These are phyloP conservation scores for Saccostrea cuccullata DNA, from an alignment of 1,140 invertebrate species.

Conservation along the genomic window DNA sequence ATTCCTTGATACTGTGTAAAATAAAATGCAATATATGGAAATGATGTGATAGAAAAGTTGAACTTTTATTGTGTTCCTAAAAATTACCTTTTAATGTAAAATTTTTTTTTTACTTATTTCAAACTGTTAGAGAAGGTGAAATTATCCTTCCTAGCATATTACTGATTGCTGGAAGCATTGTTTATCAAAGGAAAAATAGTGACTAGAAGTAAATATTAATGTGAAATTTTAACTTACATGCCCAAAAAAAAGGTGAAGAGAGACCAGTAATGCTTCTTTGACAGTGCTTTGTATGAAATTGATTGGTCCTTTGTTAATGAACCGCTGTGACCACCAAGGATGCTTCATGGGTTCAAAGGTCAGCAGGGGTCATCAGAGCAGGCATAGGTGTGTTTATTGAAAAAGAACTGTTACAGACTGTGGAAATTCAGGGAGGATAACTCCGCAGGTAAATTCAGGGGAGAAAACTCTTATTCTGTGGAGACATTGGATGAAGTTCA, in stretches of 20 bases:
- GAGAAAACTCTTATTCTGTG: no score
- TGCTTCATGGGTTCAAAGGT: no score
- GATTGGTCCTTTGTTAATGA: background rate
- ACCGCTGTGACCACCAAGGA: background rate
- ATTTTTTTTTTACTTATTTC: background rate
- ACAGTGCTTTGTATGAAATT: background rate
- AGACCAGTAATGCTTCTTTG: background rate
- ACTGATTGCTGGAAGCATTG: background rate
- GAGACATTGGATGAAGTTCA: no score
- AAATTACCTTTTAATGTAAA: slow-evolving; percentile 1
- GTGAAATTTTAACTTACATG: background rate
- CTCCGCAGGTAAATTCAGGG: background rate
- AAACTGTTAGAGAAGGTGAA: no score
- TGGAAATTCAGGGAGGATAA: background rate
- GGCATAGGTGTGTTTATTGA: background rate
- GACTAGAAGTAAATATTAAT: background rate
- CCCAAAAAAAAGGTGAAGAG: background rate
- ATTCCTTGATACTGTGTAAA: background rate
- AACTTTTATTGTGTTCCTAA: background rate
- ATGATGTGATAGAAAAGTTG: background rate
- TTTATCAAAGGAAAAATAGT: background rate
- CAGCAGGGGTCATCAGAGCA: no score
- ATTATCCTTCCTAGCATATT: background rate
- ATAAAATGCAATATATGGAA: background rate
- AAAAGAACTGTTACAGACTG: background rate